Evolutionary conservation across 1,140 invertebrate genomes (phyloP), one percentile per base, ranked within the genome.

Genomic region (Zaprionus kolodkinae): DNA sequence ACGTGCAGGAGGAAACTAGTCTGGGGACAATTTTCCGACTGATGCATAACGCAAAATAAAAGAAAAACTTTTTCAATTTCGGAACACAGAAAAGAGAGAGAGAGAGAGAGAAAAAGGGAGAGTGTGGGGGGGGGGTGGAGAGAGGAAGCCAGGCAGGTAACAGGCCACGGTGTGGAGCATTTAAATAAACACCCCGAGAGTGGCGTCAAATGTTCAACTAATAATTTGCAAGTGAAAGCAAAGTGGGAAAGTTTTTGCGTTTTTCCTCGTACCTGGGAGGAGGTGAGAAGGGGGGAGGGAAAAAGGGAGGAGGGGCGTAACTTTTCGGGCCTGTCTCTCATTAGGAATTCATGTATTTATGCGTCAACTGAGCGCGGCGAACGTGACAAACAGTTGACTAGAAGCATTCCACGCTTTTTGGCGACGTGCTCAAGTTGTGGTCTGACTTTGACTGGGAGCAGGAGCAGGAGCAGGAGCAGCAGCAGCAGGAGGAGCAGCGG

Each of bases 321-420:
- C 17, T 55, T 48, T 66, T 12, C n/a, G 63, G 45, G 38, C 55
- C 17, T 50, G 33, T 56, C 65, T 52, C 76, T 73, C 66, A 86
- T 86, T 86, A 72, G 67, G 54, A 74, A 87, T 87, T 87, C 83
- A 82, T 87, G 73, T 79, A 82, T 82, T 87, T 79, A 79, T 87
- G 69, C 72, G 63, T 10, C 66, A 73, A 74, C 69, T 67, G 40
- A 48, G 61, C 48, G 43, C 12, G 48, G 43, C 13, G 48, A 57
- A 74, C 82, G 82, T 78, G 82, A 85, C 78, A 67, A 78, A 78
- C 56, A 70, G 71, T 62, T 52, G 54, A 75, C 55, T 9, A 9
- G 11, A 11, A 11, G 40, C 50, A 10, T 62, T 30, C 27, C n/a
- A 12, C 25, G 25, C 33, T 52, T 30, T 30, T 40, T 35, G 17